phyloP scores from a whole-genome alignment of 2,888 invertebrate genomes.

The Gari tellinella region DNA sequence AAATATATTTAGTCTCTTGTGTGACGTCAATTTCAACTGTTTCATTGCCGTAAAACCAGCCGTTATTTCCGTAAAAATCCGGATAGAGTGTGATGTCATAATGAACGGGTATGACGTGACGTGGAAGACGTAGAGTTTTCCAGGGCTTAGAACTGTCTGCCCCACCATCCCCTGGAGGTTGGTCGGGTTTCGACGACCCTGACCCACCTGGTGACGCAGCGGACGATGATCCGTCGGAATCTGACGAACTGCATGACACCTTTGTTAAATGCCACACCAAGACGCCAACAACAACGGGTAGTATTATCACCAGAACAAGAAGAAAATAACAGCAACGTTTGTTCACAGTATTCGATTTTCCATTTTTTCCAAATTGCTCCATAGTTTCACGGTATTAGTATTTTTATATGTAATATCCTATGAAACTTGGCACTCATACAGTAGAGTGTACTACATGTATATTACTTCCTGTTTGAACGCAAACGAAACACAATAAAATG shows the following conservation, averaged over 20 bases:
- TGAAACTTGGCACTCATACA: no score
- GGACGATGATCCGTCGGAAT: neutral
- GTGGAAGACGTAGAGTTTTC: constrained; percentile 87
- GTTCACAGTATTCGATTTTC: constrained; percentile 44
- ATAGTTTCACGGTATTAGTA: no score
- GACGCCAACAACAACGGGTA: constrained; percentile 70
- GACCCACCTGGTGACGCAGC: constrained; percentile 3
- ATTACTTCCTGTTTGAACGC: no score
- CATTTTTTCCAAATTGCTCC: neutral
- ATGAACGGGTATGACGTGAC: constrained; percentile 87
- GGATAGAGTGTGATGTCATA: constrained; percentile 90
- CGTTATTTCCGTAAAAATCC: constrained; percentile 86
- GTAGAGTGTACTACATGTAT: no score
- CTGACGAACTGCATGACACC: constrained; percentile 26
- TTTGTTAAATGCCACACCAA: constrained; percentile 72
- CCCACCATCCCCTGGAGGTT: constrained; percentile 27
- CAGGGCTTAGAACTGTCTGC: constrained; percentile 69
- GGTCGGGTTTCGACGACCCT: constrained; percentile 13
- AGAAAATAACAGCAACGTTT: constrained; percentile 65
- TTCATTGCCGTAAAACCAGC: constrained; percentile 78
- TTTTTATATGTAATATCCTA: no score
- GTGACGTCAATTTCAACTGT: constrained; percentile 81
- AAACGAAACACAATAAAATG: no score
- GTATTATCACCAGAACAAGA: constrained; percentile 62
- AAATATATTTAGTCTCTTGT: constrained; percentile 80